A percentile compares a stretch with the other conserved stretches of the same genome.
Conservation (phyloP, 2,113 vertebrate genomes). For the Panurus biarmicus region DNA sequence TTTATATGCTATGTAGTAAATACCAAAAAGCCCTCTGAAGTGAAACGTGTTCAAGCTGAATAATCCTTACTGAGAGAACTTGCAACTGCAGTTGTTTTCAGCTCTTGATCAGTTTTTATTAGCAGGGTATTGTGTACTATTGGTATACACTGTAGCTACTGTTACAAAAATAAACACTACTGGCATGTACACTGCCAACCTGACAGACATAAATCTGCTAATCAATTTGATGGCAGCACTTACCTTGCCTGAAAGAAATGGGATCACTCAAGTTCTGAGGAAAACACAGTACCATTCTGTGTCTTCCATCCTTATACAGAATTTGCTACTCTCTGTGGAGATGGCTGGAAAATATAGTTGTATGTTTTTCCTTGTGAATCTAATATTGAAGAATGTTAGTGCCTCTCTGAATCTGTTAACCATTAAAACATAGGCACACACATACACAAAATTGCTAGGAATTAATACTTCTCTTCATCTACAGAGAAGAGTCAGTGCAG, state of each 20-base stretch:
- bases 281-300: background rate
- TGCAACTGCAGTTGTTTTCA: background rate
- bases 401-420: background rate
- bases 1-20: constrained; percentile 15
- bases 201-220: background rate
- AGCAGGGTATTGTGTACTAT: background rate
- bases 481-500: background rate
- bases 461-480: background rate
- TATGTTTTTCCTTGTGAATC: background rate
- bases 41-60: background rate
- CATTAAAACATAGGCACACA: background rate
- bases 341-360: background rate
- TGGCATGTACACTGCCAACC: background rate
- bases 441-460: background rate
- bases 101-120: background rate
- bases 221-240: background rate
- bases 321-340: background rate
- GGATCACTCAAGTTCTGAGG: background rate
- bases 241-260: background rate
- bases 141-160: background rate
- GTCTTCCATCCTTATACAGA: background rate
- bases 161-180: background rate
- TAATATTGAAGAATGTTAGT: background rate
- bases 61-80: background rate
- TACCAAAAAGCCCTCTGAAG: background rate